phyloP scores from a whole-genome alignment of 2,797 vertebrate species.

The Sebastolobus alascanus region DNA sequence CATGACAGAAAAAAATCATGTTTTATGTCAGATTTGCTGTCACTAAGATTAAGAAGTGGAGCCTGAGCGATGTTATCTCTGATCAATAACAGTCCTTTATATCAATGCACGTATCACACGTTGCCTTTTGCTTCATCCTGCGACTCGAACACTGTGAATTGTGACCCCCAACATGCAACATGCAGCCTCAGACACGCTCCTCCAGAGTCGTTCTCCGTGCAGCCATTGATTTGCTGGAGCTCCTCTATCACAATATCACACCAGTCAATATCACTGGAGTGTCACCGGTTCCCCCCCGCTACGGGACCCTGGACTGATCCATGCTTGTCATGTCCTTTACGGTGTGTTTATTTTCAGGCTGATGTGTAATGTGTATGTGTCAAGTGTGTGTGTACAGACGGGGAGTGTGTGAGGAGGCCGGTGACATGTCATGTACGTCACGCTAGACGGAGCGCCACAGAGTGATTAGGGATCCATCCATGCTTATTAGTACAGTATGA shows the following conservation, averaged over 20 bases:
- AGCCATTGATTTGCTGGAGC: conserved; percentile 42
- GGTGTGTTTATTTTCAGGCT: conserved; percentile 58
- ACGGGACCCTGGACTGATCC: conserved; percentile 41
- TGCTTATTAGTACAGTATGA: conserved; percentile 28
- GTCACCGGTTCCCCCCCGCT: conserved; percentile 20
- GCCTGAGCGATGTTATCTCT: not conserved
- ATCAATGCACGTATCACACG: not conserved
- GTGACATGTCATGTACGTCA: conserved; percentile 53
- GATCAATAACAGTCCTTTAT: conserved; percentile 13
- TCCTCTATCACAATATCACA: conserved; percentile 35
- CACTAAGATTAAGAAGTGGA: not conserved
- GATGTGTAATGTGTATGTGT: conserved; percentile 59
- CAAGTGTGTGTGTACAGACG: conserved; percentile 43
- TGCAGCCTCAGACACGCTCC: conserved; percentile 28
- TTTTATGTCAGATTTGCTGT: conserved; percentile 11
- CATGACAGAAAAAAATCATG: not conserved
- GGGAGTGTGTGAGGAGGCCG: conserved; percentile 41
- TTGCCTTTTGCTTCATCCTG: conserved; percentile 6
- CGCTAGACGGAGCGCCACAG: conserved; percentile 33
- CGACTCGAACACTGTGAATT: conserved; percentile 15
- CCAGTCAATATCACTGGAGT: conserved; percentile 38
- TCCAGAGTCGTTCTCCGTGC: conserved; percentile 21
- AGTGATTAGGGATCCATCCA: conserved; percentile 41
- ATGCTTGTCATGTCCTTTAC: conserved; percentile 54
- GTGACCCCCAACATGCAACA: not conserved